Percentiles rank a stretch among this genome's conserved stretches.
Conservation (phyloP, 2,113 vertebrate genomes). For the Misgurnus anguillicaudatus region DNA sequence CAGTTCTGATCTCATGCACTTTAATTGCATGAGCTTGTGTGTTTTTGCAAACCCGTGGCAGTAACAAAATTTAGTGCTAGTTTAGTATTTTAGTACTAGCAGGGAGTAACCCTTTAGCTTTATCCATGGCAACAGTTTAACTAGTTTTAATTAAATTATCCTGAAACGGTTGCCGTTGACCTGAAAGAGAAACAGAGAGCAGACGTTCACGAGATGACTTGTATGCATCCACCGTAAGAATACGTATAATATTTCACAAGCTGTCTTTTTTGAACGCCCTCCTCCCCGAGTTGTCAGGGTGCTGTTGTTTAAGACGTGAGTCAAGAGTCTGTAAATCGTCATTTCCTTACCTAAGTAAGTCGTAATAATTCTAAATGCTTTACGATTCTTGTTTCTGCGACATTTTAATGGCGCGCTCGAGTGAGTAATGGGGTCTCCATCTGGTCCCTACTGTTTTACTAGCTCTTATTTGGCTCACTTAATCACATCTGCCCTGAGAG, state of each 20-base stretch:
- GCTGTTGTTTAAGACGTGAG: constrained; percentile 35
- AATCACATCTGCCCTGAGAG: constrained; percentile 56
- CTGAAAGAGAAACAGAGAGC: too few species aligned
- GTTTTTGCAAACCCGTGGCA: too few species aligned
- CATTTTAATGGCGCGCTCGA: constrained; percentile 53
- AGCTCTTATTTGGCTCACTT: constrained; percentile 55
- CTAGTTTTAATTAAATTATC: too few species aligned
- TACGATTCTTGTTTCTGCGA: constrained; percentile 51
- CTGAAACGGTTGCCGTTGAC: too few species aligned
- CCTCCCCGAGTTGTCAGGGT: not conserved
- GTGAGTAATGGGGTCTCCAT: constrained; percentile 56
- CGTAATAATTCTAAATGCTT: constrained; percentile 51
- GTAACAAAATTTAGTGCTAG: too few species aligned
- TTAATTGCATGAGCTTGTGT: too few species aligned
- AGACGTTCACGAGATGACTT: not conserved
- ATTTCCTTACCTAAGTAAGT: constrained; percentile 54
- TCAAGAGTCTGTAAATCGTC: constrained; percentile 43
- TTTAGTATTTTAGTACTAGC: too few species aligned
- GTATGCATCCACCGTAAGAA: not conserved
- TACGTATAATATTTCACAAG: constrained; percentile 20
- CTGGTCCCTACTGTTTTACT: constrained; percentile 60
- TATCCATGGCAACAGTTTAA: too few species aligned
- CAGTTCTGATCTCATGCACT: too few species aligned
- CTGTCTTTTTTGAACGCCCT: constrained; percentile 5
- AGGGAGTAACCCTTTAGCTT: too few species aligned